Conservation (phyloP, 2,113 vertebrate species). For the Orycteropus afer region DNA sequence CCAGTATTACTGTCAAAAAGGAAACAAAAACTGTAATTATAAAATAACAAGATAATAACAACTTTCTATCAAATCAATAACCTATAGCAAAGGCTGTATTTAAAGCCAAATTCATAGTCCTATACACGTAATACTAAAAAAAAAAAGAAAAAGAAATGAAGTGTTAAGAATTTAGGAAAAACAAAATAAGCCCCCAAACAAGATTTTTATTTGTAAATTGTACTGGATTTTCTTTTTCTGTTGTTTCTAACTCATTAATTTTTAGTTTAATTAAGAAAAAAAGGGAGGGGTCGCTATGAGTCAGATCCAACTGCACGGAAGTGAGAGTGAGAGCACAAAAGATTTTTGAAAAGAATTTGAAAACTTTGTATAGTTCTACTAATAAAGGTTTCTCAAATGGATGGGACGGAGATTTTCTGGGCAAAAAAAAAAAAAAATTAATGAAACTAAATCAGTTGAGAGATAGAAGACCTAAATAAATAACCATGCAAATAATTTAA, state of each 20-base stretch:
- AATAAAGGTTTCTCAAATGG: background rate
- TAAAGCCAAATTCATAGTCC: background rate
- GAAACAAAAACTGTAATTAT: background rate
- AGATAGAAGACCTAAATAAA: background rate
- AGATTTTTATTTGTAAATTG: constrained; percentile 3
- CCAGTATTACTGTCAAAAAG: background rate
- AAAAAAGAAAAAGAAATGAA: background rate
- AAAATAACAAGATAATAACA: constrained; percentile 2
- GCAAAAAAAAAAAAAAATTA: background rate
- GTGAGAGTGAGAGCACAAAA: too few relatives aligned
- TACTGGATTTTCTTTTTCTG: background rate
- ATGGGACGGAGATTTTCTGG: background rate
- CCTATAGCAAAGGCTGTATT: background rate
- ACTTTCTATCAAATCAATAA: background rate
- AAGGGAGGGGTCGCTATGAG: too few relatives aligned
- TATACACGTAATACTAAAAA: background rate
- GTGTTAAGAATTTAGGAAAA: background rate
- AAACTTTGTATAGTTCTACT: background rate
- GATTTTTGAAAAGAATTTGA: background rate
- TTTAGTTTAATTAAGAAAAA: background rate
- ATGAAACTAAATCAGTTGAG: background rate
- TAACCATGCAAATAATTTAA: background rate
- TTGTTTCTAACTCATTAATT: background rate
- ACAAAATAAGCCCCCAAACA: background rate
- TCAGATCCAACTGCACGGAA: too few relatives aligned